Evolutionary conservation across 2,888 invertebrate genomes (phyloP), one percentile per base, ranked within the genome.

Genomic region (Aproaerema taeniolella): DNA sequence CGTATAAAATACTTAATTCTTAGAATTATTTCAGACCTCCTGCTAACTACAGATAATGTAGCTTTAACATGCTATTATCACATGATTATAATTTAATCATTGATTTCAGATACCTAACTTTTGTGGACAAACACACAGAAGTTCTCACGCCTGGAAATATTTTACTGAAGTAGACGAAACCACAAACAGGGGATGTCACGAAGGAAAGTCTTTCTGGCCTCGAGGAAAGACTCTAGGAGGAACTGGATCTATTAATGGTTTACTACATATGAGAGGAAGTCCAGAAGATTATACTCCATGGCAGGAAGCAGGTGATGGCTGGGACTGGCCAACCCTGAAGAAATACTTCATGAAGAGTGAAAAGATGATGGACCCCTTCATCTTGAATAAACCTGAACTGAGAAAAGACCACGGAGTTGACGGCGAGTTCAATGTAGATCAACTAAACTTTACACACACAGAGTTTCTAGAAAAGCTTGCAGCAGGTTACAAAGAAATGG

Each of bases 361-460:
- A 60, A 80, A 68, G 50, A 56, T 81, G 2, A 43, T 79, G 1
- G 83, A 85, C 31, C 81, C 82, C 0, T 63, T 55, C 13, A 85
- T 85, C 41, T 50, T 76, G 1, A 75, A 73, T 17, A 68, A 80
- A 38, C 72, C 77, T 4, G 55, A 73, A 35, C 48, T 83, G 30
- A 47, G 50, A 39, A 59, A 75, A 45, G 62, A 85, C 42, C 82
- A 88, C 39, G 88, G 87, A 0, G 75, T 72, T 1, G 78, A 85
- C 20, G 89, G 89, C 15, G 81, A 85, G 43, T 76, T 88, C 42
- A 61, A 82, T 12, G 68, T 90, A 3, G 87, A 89, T 52, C 72
- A 86, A 54, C 65, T 88, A 0, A 85, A 85, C 41, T 79, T 64
- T 13, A 79, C 82, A 0, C 70, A 81, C 39, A 51, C 58, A 8